A percentile compares a stretch with the other conserved stretches of the same genome.
phyloP scores from a whole-genome alignment of 23 tunicate species.

The Pegea sp. region DNA sequence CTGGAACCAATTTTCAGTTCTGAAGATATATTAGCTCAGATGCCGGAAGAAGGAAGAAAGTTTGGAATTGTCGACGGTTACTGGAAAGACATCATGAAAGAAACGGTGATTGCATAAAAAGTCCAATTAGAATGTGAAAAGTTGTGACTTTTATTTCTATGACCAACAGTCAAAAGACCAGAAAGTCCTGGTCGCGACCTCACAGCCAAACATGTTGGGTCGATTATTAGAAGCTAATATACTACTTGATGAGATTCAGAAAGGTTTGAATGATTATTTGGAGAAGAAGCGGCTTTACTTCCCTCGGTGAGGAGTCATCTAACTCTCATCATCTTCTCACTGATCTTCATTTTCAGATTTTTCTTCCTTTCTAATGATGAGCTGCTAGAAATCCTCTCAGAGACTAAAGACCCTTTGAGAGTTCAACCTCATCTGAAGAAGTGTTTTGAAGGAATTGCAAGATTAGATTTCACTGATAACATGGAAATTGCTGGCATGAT shows the following conservation, averaged over 20 bases:
- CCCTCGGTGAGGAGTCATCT: constrained; percentile 24
- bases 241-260: constrained; percentile 78
- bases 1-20: constrained; percentile 95
- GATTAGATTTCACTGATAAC: constrained; percentile 72
- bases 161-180: constrained; percentile 46
- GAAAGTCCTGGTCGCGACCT: constrained; percentile 83
- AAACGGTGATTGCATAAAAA: constrained; percentile 17
- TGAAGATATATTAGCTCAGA: constrained; percentile 94
- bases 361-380: constrained; percentile 94
- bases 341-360: constrained; percentile 17
- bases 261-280: constrained; percentile 81
- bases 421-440: constrained; percentile 97
- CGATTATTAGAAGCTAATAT: constrained; percentile 56
- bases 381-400: constrained; percentile 84
- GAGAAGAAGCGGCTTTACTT: constrained; percentile 82
- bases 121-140: neutral
- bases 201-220: constrained; percentile 78
- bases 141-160: no score
- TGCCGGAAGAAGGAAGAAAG: constrained; percentile 97
- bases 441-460: constrained; percentile 91
- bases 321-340: neutral
- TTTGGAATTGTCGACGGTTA: constrained; percentile 85
- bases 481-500: constrained; percentile 86
- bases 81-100: constrained; percentile 84
- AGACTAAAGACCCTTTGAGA: constrained; percentile 93